Percentiles rank a stretch among this genome's conserved stretches.
Conservation (phyloP, 2,888 invertebrate species). For the Belgica antarctica region DNA sequence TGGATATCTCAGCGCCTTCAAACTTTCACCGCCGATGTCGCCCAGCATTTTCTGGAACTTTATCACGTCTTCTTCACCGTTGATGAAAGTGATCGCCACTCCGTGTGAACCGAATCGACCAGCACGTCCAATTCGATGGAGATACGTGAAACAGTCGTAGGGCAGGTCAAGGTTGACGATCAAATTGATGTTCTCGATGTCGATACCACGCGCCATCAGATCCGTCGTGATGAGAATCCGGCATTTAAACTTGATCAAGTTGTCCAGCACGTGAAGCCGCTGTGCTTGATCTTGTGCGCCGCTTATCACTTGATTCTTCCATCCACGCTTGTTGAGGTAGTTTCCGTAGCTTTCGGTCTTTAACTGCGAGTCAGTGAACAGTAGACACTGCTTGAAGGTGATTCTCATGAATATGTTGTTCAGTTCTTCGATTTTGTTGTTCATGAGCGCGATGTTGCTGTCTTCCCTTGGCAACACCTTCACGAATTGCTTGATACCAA, state of each 20-base stretch:
- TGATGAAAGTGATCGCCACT: slow-evolving; percentile 71
- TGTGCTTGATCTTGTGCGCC: slow-evolving; percentile 77
- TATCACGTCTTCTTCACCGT: slow-evolving; percentile 63
- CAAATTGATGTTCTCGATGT: slow-evolving; percentile 88
- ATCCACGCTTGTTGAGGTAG: slow-evolving; percentile 68
- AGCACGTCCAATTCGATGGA: slow-evolving; percentile 93
- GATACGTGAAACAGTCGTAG: slow-evolving; percentile 73
- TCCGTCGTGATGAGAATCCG: slow-evolving; percentile 88
- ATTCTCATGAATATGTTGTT: slow-evolving; percentile 67
- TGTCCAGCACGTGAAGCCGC: slow-evolving; percentile 71
- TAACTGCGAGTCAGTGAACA: slow-evolving; percentile 86
- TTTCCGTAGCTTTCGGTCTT: slow-evolving; percentile 78
- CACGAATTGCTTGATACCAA: slow-evolving; percentile 80
- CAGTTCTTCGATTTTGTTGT: slow-evolving; percentile 65
- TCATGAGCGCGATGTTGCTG: slow-evolving; percentile 66
- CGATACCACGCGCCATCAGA: slow-evolving; percentile 88
- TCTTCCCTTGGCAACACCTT: slow-evolving; percentile 61
- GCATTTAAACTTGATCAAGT: slow-evolving; percentile 75
- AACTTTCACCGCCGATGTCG: slow-evolving; percentile 58
- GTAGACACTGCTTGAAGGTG: slow-evolving; percentile 83
- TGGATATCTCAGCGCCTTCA: slow-evolving; percentile 58
- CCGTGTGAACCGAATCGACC: slow-evolving; percentile 90
- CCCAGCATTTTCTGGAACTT: slow-evolving; percentile 59
- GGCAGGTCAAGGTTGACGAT: slow-evolving; percentile 92
- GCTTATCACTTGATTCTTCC: slow-evolving; percentile 74